Percentiles rank a stretch among this genome's conserved stretches.
These are phyloP conservation scores for Zapornia atra DNA, from an alignment of 2,113 vertebrate species.

Conservation along the genomic window DNA sequence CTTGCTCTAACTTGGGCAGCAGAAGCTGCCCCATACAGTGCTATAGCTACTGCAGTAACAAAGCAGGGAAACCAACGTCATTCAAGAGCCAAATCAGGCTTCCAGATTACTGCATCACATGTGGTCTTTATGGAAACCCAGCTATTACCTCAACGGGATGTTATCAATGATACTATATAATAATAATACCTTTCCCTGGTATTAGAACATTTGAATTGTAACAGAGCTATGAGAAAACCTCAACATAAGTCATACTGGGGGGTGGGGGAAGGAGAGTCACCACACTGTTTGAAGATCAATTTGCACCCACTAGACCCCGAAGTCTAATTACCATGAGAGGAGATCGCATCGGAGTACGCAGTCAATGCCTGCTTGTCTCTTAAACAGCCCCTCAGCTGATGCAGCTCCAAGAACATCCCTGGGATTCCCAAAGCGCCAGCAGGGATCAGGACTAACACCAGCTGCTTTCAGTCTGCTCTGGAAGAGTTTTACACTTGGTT, in stretches of 20 bases:
- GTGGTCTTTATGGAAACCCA: neutral
- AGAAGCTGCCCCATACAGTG: neutral
- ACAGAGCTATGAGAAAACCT: neutral
- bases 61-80: neutral
- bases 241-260: neutral
- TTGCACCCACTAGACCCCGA: neutral
- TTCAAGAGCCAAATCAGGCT: neutral
- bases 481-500: rapidly evolving
- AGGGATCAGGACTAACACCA: neutral
- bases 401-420: neutral
- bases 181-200: neutral
- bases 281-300: neutral
- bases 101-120: neutral
- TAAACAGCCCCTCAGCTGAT: neutral
- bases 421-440: neutral
- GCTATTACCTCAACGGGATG: neutral
- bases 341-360: rapidly evolving
- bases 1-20: rapidly evolving
- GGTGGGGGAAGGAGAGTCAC: neutral
- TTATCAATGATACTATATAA: neutral
- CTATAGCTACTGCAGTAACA: neutral
- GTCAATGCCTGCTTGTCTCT: rapidly evolving
- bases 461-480: neutral
- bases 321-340: neutral
- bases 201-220: neutral